Evolutionary conservation across 2,797 vertebrate species (phyloP), one percentile per base, ranked within the genome.

Genomic region (Coregonus suidteri): DNA sequence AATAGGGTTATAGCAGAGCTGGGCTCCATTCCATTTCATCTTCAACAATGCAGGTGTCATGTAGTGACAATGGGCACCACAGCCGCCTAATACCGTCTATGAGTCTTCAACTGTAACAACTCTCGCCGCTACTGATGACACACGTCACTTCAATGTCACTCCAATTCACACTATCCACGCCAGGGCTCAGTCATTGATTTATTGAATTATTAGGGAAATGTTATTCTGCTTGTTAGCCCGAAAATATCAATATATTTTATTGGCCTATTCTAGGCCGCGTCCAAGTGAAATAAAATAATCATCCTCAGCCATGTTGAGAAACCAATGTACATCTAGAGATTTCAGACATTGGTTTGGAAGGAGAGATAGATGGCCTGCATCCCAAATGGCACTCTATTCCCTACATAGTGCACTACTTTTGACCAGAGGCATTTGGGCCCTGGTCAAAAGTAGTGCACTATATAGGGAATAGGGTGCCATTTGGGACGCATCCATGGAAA

Each of bases 321-420:
- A 87, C 25, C 67, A 35, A 64, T 84, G 74, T 82, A 77, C 84
- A 84, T 84, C 59, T 13, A 25, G 20, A 64, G 59, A 64, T 64
- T 64, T 84, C 84, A 90, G 84, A 90, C 90, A 85, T 86, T 82
- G 90, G 89, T 91, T 91, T 91, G 87, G 90, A 93, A 82, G 82
- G 85, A 81, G 89, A 88, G 85, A 88, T 78, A 56, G 85, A 88
- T 52, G n/a, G 59, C 0, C 0, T 64, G 59, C 25, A 11, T 64
- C 59, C 20, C 11, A 64, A 64, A 64, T 25, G 20, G 3, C 20
- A 9, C 20, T 11, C 20, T 30, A 30, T 64, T 64, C 20, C 9
- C 9, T 25, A 13, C 59, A 11, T 47, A 47, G 41, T 11, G 41
- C 41, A 47, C 41, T 47, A 47, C 3, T 13, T 47, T 47, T 47